Evolutionary conservation across 2,888 invertebrate genomes (phyloP).

Genomic region (Merodon equestris): DNA sequence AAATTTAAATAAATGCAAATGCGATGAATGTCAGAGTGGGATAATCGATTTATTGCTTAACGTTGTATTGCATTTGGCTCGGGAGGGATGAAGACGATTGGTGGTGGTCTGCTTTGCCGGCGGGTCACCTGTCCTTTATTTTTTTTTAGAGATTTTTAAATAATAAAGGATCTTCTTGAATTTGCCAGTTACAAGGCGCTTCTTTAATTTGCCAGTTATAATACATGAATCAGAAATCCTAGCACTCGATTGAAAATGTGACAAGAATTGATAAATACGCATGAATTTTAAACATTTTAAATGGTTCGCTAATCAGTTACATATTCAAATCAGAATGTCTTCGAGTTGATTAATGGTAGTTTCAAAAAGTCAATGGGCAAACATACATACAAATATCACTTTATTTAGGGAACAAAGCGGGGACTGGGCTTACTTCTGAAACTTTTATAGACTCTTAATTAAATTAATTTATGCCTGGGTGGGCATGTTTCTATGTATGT

Average conservation of each 20-base stretch:
- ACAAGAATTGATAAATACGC: slow-evolving; percentile 51
- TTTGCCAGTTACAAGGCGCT: no score
- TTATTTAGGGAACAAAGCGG: no score
- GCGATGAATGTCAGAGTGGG: slow-evolving; percentile 50
- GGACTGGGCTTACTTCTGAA: no score
- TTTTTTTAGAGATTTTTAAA: no score
- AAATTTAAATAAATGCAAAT: slow-evolving; percentile 69
- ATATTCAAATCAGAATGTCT: slow-evolving; percentile 65
- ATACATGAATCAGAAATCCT: no score
- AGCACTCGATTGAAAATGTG: slow-evolving; percentile 10
- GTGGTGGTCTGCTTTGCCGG: slow-evolving; percentile 29
- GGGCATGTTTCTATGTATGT: not conserved
- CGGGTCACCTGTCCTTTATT: slow-evolving; percentile 26
- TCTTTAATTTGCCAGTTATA: no score
- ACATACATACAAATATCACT: no score
- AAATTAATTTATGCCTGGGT: no score
- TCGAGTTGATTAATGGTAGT: slow-evolving; percentile 58
- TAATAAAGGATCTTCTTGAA: no score
- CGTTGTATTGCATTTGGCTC: slow-evolving; percentile 52
- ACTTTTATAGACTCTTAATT: no score
- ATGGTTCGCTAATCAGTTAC: slow-evolving; percentile 59
- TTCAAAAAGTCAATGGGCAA: slow-evolving; percentile 33
- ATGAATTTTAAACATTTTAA: slow-evolving; percentile 54
- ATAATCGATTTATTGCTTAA: slow-evolving; percentile 66
- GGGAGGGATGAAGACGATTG: slow-evolving; percentile 17